Evolutionary conservation across 2,888 invertebrate species (phyloP), one percentile per base, ranked within the genome.

Genomic region (Pantelozetes paolii): DNA sequence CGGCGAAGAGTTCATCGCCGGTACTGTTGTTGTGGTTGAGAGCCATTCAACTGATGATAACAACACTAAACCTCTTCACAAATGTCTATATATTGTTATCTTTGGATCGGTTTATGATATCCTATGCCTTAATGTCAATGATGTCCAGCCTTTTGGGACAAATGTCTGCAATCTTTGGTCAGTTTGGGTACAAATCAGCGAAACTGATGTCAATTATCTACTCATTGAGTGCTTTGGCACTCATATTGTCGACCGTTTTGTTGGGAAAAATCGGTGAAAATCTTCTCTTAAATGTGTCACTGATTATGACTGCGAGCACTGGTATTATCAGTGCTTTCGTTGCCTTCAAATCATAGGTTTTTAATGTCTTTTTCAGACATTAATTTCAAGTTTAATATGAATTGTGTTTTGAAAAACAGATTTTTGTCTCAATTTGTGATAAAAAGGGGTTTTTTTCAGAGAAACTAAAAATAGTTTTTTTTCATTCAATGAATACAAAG

Each of bases 41-140:
- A 54, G 74, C 70, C 26, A 23, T 74, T 18, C 57, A 50, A 15
- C 54, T 74, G 30, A 32, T 70, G 48, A 50, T 74, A 20, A 50
- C 70, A 11, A 74, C 74, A 26, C 54, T 74, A 18, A 70, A 74
- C 23, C 30, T 74, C n/a, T 74, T 74, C 42, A 28, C 54, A 8
- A 74, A 74, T n/a, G 70, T 70, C n/a, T 74, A 71, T 42, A 26
- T 74, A 8, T n/a, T 74, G 36, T 18, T 74, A 28, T 74, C 74
- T 36, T 62, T 74, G 32, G 74, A 74, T 62, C 74, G 74, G 11
- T 40, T 57, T 23, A 28, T 70, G 36, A 50, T 74, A 26, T 57
- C 59, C 13, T 62, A 54, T 26, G 74, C 70, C 1, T 18, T 54
- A 8, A 2, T 54, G 6, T 70, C 74, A 54, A 74, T 74, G 50